Evolutionary conservation across 1,140 invertebrate genomes (phyloP), one percentile per base, ranked within the genome.

Genomic region (Formica selysi): DNA sequence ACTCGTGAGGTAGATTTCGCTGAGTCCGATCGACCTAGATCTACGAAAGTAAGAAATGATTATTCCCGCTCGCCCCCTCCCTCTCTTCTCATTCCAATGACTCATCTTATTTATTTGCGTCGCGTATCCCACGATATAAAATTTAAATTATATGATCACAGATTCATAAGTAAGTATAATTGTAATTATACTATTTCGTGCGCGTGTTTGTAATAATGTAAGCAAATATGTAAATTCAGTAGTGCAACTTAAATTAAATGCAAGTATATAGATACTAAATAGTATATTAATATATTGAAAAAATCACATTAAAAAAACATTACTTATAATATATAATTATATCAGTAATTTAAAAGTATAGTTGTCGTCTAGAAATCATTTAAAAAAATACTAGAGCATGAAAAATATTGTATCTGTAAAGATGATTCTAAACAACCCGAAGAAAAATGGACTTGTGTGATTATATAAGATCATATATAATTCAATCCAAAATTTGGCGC

Each of bases 1-100:
- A 73, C 65, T 65, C 71, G 83, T 48, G 67, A 70, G 76, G 85
- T 29, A 67, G 89, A 89, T 91, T 91, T 86, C n/a, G 90, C 87
- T 89, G 89, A 91, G 64, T 89, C 87, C 59, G 76, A 51, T 44
- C 61, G 76, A 84, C 65, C 78, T 48, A 78, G 65, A 89, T 85
- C 87, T 59, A 41, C 51, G 26, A 11, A 76, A 73, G 13, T 61
- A 89, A 68, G 48, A 84, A 89, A 62, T 70, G 67, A 89, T 51
- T 51, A 51, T 32, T 29, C 26, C 26, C 26, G 26, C 26, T 29
- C 26, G 0, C 48, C 62, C 11, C 51, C 11, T 36, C 36, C 44
- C 41, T 13, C 22, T 36, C 3, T 48, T 67, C 26, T 54, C 19
- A 64, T 6, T 38, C 5, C 32, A 16, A 16, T 51, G 19, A 57